Evolutionary conservation across 2,797 vertebrate genomes (phyloP).

Genomic region (Acanthornis magna): DNA sequence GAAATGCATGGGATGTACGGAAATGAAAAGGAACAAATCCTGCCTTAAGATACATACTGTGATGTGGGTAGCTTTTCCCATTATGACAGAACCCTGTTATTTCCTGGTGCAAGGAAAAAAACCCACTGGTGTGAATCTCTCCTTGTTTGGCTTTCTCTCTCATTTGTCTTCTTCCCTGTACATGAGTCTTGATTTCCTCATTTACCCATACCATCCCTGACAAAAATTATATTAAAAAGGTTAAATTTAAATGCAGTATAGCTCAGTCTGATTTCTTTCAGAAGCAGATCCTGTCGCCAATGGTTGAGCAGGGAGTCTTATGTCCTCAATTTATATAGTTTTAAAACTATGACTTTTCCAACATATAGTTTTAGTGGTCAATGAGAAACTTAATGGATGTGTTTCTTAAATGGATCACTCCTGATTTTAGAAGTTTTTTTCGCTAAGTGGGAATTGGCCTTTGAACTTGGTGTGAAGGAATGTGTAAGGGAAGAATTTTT

Average conservation of each 20-base stretch:
- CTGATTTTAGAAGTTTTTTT: neutral
- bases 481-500: neutral
- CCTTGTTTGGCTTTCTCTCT: neutral
- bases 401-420: neutral
- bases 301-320: neutral
- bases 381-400: neutral
- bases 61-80: neutral
- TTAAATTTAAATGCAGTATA: neutral
- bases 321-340: neutral
- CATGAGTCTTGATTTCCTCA: neutral
- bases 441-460: neutral
- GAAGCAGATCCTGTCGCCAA: neutral
- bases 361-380: neutral
- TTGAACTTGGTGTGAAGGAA: neutral
- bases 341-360: neutral
- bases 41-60: neutral
- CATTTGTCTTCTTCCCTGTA: neutral
- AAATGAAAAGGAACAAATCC: constrained; percentile 29
- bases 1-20: neutral
- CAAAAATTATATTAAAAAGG: neutral
- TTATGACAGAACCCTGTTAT: neutral
- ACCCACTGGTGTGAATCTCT: neutral
- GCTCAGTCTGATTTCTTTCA: neutral
- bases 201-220: neutral
- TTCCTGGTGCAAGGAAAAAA: neutral